Conservation (phyloP, 2,113 vertebrate genomes). For the Brachypteracias leptosomus region DNA sequence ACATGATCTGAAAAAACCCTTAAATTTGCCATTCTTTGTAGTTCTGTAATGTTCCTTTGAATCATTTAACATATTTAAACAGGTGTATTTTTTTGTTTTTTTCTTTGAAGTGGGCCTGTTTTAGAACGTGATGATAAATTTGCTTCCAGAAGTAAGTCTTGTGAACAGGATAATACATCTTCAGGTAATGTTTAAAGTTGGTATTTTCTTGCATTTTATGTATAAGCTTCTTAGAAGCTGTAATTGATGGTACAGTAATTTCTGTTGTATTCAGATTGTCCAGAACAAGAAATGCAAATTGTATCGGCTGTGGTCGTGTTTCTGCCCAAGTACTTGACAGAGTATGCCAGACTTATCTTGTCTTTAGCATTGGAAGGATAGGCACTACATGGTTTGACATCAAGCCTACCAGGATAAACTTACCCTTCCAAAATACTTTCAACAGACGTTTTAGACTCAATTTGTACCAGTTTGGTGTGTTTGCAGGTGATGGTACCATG, state of each 20-base stretch:
- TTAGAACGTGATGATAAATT: neutral
- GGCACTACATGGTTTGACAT: neutral
- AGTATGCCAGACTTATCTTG: neutral
- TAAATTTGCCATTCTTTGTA: neutral
- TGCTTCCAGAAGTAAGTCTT: neutral
- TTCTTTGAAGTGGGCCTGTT: constrained; percentile 16
- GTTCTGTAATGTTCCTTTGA: neutral
- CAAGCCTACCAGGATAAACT: neutral
- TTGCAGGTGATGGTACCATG: neutral
- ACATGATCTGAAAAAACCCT: neutral
- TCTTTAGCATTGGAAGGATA: neutral
- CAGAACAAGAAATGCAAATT: neutral
- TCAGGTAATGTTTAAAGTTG: constrained; percentile 34
- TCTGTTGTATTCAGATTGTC: neutral
- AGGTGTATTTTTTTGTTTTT: neutral
- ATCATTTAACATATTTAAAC: neutral
- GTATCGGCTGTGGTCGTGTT: neutral
- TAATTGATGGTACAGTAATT: neutral
- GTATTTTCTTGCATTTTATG: neutral
- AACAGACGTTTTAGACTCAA: neutral
- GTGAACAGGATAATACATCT: neutral
- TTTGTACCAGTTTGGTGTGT: neutral
- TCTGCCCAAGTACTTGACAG: neutral
- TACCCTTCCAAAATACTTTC: neutral
- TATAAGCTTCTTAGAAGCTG: neutral